Evolutionary conservation across 2,797 vertebrate genomes (phyloP).

Genomic region (Sebastolobus altivelis): DNA sequence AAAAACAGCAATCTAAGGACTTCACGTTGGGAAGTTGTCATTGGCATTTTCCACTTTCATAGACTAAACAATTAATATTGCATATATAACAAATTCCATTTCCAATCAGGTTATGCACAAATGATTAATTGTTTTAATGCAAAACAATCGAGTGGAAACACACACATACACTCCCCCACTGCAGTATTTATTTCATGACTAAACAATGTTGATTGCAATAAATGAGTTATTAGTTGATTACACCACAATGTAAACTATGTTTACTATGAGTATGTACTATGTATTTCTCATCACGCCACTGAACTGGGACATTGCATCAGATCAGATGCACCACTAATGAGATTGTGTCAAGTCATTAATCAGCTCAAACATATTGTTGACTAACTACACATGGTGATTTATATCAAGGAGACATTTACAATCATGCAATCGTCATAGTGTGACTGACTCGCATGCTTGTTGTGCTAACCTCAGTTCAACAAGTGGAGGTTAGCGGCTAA

Average conservation of each 20-base stretch:
- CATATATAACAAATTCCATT: neutral
- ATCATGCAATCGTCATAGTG: too few relatives aligned
- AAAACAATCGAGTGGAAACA: too few relatives aligned
- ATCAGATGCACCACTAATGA: neutral
- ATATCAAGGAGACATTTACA: neutral
- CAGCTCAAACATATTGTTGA: neutral
- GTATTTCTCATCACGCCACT: neutral
- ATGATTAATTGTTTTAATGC: neutral
- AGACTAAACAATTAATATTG: neutral
- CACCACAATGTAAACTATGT: neutral
- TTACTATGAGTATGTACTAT: too few relatives aligned
- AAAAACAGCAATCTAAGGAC: accelerated
- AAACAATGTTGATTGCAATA: neutral
- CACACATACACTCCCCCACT: too few relatives aligned
- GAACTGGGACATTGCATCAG: neutral
- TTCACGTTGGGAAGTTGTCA: neutral
- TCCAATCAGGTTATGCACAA: neutral
- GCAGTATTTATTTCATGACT: too few relatives aligned
- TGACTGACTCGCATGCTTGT: too few relatives aligned
- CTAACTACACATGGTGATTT: neutral
- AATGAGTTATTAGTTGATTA: neutral
- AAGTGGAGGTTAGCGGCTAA: too few relatives aligned
- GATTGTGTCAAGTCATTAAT: neutral
- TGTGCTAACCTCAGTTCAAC: too few relatives aligned
- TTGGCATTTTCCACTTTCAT: neutral